phyloP scores from a whole-genome alignment of 2,113 vertebrate genomes.

The Siniperca knerii region DNA sequence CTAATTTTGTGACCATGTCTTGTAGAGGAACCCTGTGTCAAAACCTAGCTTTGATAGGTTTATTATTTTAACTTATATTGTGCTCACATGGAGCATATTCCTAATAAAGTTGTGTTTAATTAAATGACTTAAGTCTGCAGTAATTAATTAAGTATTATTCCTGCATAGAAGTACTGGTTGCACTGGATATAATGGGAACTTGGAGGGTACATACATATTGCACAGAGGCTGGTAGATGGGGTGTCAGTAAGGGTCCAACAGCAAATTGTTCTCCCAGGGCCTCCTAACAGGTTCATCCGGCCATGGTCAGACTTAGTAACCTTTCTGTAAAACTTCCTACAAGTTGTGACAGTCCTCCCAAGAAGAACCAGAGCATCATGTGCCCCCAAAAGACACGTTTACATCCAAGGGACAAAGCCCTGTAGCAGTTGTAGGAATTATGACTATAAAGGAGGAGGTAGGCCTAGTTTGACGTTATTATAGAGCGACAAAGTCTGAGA shows the following conservation, averaged over 20 bases:
- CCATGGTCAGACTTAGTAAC: not conserved
- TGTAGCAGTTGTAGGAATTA: not conserved
- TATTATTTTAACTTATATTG: not conserved
- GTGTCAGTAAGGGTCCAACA: not conserved
- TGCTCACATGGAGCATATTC: not conserved
- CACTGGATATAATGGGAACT: not conserved
- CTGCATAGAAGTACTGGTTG: too few species aligned
- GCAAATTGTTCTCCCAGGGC: not conserved
- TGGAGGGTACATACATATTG: too few species aligned
- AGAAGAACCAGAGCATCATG: not conserved
- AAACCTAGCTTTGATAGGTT: not conserved
- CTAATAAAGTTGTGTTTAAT: not conserved
- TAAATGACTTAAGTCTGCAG: not conserved
- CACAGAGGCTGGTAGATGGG: not conserved
- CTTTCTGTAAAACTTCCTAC: not conserved
- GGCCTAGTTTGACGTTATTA: not conserved
- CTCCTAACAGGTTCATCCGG: too few species aligned
- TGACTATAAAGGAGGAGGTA: not conserved
- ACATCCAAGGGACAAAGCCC: not conserved
- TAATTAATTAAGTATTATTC: not conserved
- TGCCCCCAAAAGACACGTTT: too few species aligned
- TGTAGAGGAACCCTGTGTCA: not conserved
- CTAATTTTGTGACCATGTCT: not conserved
- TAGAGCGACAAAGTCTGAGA: not conserved
- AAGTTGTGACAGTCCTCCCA: too few species aligned